Evolutionary conservation across 2,797 vertebrate genomes (phyloP).

Genomic region (Balearica regulorum): DNA sequence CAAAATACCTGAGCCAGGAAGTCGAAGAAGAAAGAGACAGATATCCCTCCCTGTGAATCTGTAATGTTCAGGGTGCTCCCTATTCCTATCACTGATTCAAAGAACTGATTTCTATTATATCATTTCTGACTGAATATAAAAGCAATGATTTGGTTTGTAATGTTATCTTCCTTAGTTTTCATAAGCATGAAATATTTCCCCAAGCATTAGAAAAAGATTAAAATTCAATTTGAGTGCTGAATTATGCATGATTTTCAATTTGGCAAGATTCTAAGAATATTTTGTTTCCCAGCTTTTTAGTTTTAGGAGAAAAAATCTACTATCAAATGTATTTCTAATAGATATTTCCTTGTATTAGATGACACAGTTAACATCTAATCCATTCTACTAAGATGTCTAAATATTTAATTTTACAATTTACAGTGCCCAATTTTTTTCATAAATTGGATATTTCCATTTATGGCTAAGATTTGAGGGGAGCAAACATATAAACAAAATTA

Average conservation of each 20-base stretch:
- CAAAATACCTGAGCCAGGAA: background rate
- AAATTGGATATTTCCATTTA: conserved; percentile 8
- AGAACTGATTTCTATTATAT: background rate
- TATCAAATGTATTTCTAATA: conserved; percentile 43
- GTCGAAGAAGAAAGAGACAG: background rate
- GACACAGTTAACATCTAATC: conserved; percentile 10
- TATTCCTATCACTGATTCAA: background rate
- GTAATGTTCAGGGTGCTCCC: background rate
- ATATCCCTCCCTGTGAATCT: background rate
- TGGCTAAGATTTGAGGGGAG: background rate
- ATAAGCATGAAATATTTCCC: conserved; percentile 57
- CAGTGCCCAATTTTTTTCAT: background rate
- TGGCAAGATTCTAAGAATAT: background rate
- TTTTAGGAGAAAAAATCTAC: background rate
- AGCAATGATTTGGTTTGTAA: conserved; percentile 39
- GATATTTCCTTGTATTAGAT: conserved; percentile 14
- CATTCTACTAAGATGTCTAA: background rate
- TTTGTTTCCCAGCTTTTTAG: conserved; percentile 39
- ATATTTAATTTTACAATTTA: conserved; percentile 48
- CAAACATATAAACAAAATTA: conserved; percentile 36
- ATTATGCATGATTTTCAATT: conserved; percentile 66
- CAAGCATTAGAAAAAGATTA: conserved; percentile 63
- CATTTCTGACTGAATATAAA: conserved; percentile 14
- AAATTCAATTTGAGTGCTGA: conserved; percentile 58
- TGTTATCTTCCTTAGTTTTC: conserved; percentile 49